Percentiles rank a stretch among this genome's conserved stretches.
These are phyloP conservation scores for Struthidea cinerea DNA, from an alignment of 2,113 vertebrate species.

Conservation along the genomic window DNA sequence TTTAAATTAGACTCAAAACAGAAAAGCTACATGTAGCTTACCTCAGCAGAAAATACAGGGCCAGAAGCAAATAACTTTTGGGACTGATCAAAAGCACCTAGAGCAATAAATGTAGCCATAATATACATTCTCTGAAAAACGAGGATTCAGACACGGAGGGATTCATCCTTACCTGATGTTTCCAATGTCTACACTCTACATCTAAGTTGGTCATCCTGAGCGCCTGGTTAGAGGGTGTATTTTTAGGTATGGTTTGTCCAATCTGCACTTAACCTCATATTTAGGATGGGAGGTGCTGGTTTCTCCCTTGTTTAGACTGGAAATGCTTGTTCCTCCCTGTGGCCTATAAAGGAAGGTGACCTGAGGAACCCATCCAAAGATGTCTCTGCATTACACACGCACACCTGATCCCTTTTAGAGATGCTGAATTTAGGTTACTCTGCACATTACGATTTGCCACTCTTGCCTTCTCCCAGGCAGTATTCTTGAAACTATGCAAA, in stretches of 20 bases:
- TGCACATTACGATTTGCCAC: background rate
- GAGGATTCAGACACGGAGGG: background rate
- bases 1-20: background rate
- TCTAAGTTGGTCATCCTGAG: background rate
- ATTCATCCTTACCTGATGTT: background rate
- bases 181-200: background rate
- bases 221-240: background rate
- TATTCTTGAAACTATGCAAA: background rate
- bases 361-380: background rate
- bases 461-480: background rate
- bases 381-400: accelerated
- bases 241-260: background rate
- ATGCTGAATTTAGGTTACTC: background rate
- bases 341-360: background rate
- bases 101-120: background rate
- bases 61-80: background rate
- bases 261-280: background rate
- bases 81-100: background rate
- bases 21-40: background rate
- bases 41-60: background rate
- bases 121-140: background rate
- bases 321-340: background rate
- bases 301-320: background rate
- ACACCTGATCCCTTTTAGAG: background rate
- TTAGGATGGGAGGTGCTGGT: background rate